Evolutionary conservation across 2,797 vertebrate genomes (phyloP).

Genomic region (Sebastiscus albofasciatus): DNA sequence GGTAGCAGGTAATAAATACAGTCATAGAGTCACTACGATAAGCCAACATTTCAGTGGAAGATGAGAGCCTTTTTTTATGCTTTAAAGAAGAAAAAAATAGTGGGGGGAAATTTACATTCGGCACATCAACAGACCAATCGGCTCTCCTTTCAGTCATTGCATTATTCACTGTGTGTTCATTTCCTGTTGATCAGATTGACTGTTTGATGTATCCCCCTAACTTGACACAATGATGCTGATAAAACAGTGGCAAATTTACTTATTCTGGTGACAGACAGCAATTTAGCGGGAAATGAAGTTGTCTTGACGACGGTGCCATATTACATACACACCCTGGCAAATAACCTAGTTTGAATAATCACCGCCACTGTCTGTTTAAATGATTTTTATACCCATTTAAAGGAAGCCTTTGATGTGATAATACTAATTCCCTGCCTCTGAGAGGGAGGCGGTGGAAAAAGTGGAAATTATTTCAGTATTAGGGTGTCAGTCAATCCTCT

Average conservation of each 20-base stretch:
- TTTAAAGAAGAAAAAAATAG: constrained; percentile 44
- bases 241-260: constrained; percentile 95
- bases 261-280: constrained; percentile 95
- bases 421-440: constrained; percentile 92
- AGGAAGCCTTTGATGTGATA: constrained; percentile 97
- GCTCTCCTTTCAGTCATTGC: constrained; percentile 80
- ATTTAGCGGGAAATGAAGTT: constrained; percentile 96
- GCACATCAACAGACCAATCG: constrained; percentile 79
- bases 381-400: constrained; percentile 93
- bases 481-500: constrained; percentile 93
- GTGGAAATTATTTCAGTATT: constrained; percentile 97
- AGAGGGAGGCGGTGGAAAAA: constrained; percentile 82
- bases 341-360: constrained; percentile 98
- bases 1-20: constrained; percentile 80
- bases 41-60: constrained; percentile 65
- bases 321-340: constrained; percentile 91
- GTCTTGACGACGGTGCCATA: constrained; percentile 87
- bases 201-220: constrained; percentile 87
- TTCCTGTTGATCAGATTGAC: constrained; percentile 94
- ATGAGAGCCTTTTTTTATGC: constrained; percentile 22
- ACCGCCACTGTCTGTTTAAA: constrained; percentile 96
- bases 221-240: constrained; percentile 90
- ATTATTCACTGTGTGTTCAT: constrained; percentile 87
- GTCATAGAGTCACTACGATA: constrained; percentile 59
- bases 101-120: constrained; percentile 82